Evolutionary conservation across 2,113 vertebrate genomes (phyloP), one percentile per base, ranked within the genome.

Genomic region (Psephotus haematonotus): DNA sequence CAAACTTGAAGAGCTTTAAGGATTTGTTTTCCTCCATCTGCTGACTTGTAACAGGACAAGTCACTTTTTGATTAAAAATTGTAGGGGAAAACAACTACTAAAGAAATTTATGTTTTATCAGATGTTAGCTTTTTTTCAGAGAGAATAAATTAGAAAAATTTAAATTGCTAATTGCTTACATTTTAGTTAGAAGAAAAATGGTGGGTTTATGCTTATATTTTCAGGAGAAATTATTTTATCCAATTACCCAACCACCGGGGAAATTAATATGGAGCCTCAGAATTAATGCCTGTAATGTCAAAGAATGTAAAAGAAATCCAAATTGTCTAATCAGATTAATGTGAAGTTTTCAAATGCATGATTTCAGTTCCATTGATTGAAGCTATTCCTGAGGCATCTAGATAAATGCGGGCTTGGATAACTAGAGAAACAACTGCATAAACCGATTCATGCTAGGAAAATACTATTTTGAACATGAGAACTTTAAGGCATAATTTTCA

Each of bases 171-270:
- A 90, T 63, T 91, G 29, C 18, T 87, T 11, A 53, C 33, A 80
- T 78, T 93, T 96, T 93, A 96, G 94, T 95, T 92, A 93, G 63
- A 76, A 79, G 29, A 33, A 74, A 82, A 88, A 78, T n/a, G 29
- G 8, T 90, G 15, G 3, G 2, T 82, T 94, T 94, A 11, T 87
- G 20, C 22, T 71, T 88, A 44, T 79, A 82, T 69, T 95, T 96
- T 90, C 81, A 93, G n/a, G 44, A 82, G 22, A 87, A 84, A 95
- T 80, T 59, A 49, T 96, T 94, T 93, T 93, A 90, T 93, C 29
- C 25, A 52, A 23, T 90, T 84, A 92, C 28, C 9, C 76, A 87
- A 7, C 17, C 29, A 67, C 39, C 35, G 33, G 68, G 62, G 81
- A 97, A 92, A 95, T 95, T 80, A 91, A 69, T 63, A 47, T 52